Conservation (phyloP, 2,888 invertebrate genomes). For the Zhuqinia jingwanae region DNA sequence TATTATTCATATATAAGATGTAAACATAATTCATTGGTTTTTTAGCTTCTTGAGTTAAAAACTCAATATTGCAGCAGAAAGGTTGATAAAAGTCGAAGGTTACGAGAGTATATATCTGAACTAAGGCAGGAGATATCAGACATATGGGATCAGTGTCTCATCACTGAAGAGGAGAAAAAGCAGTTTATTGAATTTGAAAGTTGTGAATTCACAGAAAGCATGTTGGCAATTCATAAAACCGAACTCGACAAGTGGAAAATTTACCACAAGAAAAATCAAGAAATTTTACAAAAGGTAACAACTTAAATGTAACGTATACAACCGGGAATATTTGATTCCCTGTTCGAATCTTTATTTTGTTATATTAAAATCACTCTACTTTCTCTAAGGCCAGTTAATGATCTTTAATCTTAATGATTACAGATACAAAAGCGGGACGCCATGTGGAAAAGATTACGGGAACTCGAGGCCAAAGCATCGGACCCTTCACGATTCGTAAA, state of each 20-base stretch:
- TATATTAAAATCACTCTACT: no score
- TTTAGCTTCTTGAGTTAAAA: conserved; percentile 65
- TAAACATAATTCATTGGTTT: background rate
- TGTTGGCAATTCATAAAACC: conserved; percentile 67
- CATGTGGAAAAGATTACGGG: conserved; percentile 73
- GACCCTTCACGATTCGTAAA: conserved; percentile 74
- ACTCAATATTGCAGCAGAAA: conserved; percentile 42
- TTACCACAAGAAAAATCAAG: conserved; percentile 73
- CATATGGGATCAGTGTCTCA: conserved; percentile 72
- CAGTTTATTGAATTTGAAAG: conserved; percentile 65
- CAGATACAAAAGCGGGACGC: conserved; percentile 69
- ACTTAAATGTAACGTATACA: no score
- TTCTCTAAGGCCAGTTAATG: no score
- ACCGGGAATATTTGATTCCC: no score
- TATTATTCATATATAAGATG: conserved; percentile 1
- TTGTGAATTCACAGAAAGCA: conserved; percentile 66
- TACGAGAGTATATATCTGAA: conserved; percentile 68
- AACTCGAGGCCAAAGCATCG: conserved; percentile 69
- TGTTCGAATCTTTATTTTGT: no score
- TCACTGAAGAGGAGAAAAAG: conserved; percentile 70
- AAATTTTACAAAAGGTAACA: conserved; percentile 68
- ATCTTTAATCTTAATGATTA: no score
- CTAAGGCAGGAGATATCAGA: conserved; percentile 64
- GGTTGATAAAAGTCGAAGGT: conserved; percentile 54
- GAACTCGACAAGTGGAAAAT: conserved; percentile 70